These are phyloP conservation scores for Dynastes maya DNA, from an alignment of 2,888 invertebrate species.

Conservation along the genomic window DNA sequence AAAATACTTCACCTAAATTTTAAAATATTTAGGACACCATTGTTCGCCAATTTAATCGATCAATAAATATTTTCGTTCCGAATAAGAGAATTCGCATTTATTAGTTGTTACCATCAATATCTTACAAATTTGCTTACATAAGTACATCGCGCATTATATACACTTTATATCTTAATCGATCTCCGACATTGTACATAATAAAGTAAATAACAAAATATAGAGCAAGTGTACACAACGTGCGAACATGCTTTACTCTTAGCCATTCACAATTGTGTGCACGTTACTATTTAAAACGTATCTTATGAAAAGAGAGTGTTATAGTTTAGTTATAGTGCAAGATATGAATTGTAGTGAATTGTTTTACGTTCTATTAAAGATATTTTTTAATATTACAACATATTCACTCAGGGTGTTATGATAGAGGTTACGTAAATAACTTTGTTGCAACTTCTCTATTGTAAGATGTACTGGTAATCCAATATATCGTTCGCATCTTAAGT, in stretches of 20 bases:
- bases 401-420: too few relatives aligned
- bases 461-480: too few relatives aligned
- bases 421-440: too few relatives aligned
- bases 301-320: too few relatives aligned
- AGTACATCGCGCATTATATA: background rate
- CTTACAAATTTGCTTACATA: background rate
- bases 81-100: background rate
- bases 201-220: background rate
- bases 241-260: background rate
- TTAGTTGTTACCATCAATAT: background rate
- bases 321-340: too few relatives aligned
- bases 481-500: too few relatives aligned
- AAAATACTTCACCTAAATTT: background rate
- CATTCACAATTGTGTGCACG: too few relatives aligned
- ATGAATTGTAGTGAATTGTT: too few relatives aligned
- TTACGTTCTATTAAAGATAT: too few relatives aligned
- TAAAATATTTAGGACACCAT: background rate
- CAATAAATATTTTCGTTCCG: slow-evolving; percentile 8
- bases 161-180: slow-evolving; percentile 1
- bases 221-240: slow-evolving; percentile 3
- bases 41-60: background rate
- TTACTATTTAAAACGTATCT: too few relatives aligned
- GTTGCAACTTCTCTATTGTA: too few relatives aligned
- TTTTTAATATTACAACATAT: too few relatives aligned
- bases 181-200: background rate